Evolutionary conservation across 2,888 invertebrate species (phyloP).

Genomic region (Apamea epomidion): DNA sequence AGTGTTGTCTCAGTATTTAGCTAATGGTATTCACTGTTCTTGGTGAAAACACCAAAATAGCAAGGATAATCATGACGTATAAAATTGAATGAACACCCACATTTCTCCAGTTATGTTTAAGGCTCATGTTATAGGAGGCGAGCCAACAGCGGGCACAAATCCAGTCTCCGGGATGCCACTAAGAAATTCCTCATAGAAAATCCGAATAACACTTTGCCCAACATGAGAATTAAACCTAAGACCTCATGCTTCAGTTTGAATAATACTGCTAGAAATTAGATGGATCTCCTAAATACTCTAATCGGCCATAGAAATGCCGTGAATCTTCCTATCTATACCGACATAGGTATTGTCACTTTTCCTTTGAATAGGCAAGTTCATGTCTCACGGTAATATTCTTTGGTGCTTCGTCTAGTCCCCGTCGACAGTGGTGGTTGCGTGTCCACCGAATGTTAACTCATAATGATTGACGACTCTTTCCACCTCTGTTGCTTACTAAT

Average conservation of each 20-base stretch:
- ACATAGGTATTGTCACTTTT: not conserved
- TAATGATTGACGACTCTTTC: slow-evolving; percentile 79
- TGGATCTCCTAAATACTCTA: not conserved
- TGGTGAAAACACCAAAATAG: not conserved
- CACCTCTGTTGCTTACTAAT: slow-evolving; percentile 72
- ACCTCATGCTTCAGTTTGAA: too few species aligned
- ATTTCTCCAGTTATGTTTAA: not conserved
- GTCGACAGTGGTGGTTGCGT: slow-evolving; percentile 67
- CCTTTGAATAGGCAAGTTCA: not conserved
- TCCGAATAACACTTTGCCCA: not conserved
- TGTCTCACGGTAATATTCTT: slow-evolving; percentile 55
- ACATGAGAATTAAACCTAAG: not conserved
- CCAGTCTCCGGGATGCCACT: not conserved
- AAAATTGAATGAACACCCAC: not conserved
- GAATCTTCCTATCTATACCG: not conserved
- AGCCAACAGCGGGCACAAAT: not conserved
- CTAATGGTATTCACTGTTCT: not conserved
- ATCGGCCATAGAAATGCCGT: not conserved
- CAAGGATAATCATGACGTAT: not conserved
- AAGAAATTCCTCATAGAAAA: not conserved
- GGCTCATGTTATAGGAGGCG: not conserved
- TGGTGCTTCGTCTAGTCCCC: slow-evolving; percentile 46
- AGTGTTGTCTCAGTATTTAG: not conserved
- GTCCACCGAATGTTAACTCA: slow-evolving; percentile 73
- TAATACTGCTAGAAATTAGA: not conserved